Evolutionary conservation across 2,113 vertebrate genomes (phyloP).

Genomic region (Pelusios castaneus): DNA sequence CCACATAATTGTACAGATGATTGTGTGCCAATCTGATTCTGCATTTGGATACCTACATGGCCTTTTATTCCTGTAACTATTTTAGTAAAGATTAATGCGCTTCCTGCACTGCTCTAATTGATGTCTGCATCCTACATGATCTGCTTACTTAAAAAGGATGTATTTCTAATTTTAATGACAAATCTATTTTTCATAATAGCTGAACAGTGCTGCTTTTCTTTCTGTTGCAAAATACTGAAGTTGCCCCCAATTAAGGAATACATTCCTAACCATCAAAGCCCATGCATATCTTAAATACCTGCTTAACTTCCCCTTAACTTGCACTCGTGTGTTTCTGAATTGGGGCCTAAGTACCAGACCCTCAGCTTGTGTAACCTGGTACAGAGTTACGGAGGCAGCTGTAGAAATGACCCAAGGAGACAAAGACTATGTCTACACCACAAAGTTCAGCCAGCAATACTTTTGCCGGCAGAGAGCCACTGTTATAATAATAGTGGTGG

Average conservation of each 20-base stretch:
- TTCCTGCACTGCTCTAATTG: neutral
- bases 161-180: neutral
- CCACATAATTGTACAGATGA: neutral
- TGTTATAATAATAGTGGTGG: no score
- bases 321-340: neutral
- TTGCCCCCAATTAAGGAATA: neutral
- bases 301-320: neutral
- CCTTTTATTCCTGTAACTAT: constrained; percentile 1
- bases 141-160: neutral
- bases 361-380: neutral
- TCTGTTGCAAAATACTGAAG: neutral
- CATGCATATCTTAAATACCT: neutral
- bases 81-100: neutral
- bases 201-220: constrained; percentile 15
- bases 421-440: neutral
- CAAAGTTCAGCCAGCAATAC: no score
- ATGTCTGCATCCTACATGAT: neutral
- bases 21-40: neutral
- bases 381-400: neutral
- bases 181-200: neutral
- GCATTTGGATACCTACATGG: neutral
- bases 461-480: no score
- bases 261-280: neutral
- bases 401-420: neutral
- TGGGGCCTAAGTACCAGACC: neutral